A percentile compares a stretch with the other conserved stretches of the same genome.
Evolutionary conservation across 2,113 vertebrate genomes (phyloP).

Genomic region (Microcebus lehilahytsara): DNA sequence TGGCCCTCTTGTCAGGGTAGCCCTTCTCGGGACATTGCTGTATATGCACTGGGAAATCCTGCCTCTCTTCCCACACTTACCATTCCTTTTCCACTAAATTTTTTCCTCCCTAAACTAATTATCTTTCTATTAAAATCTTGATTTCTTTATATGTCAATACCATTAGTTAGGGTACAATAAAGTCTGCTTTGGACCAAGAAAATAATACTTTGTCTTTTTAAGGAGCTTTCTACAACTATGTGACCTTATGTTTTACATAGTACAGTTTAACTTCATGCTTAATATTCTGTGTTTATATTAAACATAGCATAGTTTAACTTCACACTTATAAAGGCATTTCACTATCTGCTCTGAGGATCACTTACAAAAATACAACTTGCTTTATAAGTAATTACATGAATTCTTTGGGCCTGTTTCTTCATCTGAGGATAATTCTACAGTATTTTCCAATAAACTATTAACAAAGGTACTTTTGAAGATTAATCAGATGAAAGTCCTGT

Average conservation of each 20-base stretch:
- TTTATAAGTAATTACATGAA: not conserved
- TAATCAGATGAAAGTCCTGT: not conserved
- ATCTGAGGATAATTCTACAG: not conserved
- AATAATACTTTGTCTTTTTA: not conserved
- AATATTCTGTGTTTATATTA: no score
- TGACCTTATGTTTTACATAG: not conserved
- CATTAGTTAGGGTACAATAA: not conserved
- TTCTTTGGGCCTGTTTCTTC: constrained; percentile 36
- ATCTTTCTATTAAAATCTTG: not conserved
- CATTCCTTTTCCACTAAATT: not conserved
- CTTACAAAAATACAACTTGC: not conserved
- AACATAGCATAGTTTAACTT: not conserved
- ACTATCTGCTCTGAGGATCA: not conserved
- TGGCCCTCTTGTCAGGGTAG: no score
- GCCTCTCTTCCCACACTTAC: not conserved
- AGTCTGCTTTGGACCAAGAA: not conserved
- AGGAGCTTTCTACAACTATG: not conserved
- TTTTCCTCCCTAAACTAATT: not conserved
- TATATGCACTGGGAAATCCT: not conserved
- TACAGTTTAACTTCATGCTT: not conserved
- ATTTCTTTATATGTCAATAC: not conserved
- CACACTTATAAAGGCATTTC: not conserved
- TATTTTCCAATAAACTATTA: not conserved
- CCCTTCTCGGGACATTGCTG: not conserved
- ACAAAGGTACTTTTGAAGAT: not conserved